phyloP scores from a whole-genome alignment of 2,797 vertebrate species.

The Poeciliopsis infans region DNA sequence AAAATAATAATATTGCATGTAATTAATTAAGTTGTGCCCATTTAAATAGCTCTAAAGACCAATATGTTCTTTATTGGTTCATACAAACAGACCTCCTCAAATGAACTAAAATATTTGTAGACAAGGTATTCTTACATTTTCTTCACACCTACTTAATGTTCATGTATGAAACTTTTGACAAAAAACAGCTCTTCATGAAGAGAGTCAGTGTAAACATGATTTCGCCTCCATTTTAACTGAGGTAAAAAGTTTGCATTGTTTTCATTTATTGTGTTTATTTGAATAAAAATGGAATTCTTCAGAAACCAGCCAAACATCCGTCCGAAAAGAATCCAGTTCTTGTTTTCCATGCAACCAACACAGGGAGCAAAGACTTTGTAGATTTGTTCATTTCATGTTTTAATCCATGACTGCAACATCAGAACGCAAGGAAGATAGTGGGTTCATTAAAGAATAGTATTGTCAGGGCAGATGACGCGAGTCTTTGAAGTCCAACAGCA shows the following conservation, averaged over 20 bases:
- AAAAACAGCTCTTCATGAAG: background rate
- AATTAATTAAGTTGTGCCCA: background rate
- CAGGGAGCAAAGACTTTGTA: constrained; percentile 11
- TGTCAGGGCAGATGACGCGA: constrained; percentile 17
- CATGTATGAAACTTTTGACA: background rate
- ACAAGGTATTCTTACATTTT: background rate
- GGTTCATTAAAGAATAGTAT: constrained; percentile 23
- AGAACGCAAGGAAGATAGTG: constrained; percentile 30
- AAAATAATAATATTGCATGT: too few species aligned
- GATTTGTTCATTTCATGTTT: constrained; percentile 36
- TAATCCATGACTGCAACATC: constrained; percentile 19
- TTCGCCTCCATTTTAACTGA: background rate
- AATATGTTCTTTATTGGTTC: background rate
- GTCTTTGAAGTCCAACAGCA: constrained; percentile 39
- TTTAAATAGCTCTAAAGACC: background rate
- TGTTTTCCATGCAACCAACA: constrained; percentile 47
- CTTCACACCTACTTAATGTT: background rate
- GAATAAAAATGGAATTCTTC: background rate
- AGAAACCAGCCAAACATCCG: constrained; percentile 13
- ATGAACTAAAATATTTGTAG: background rate
- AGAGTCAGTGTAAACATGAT: background rate
- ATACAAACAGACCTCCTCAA: background rate
- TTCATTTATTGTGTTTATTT: background rate
- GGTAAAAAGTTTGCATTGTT: background rate
- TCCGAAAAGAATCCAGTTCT: constrained; percentile 52